A percentile compares a stretch with the other conserved stretches of the same genome.
These are phyloP conservation scores for Drosophila sturtevanti DNA, from an alignment of 1,140 invertebrate genomes.

Conservation along the genomic window DNA sequence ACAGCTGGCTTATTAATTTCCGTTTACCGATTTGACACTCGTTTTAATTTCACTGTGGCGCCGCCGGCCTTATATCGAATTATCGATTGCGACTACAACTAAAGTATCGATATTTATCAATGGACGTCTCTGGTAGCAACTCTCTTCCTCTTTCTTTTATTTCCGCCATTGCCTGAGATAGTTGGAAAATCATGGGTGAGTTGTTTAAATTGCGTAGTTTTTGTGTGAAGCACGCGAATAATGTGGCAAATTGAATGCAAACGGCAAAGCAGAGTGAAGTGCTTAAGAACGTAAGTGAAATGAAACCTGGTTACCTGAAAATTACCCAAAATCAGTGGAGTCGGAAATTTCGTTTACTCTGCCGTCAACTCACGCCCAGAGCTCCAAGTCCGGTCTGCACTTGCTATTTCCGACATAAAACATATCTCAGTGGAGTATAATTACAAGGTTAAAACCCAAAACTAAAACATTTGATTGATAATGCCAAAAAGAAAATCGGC, in stretches of 20 bases:
- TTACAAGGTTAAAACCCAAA: background rate
- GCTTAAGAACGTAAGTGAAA: conserved; percentile 54
- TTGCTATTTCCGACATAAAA: background rate
- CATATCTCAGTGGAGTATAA: background rate
- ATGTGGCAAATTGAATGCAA: conserved; percentile 37
- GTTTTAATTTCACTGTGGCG: background rate
- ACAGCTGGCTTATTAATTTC: background rate
- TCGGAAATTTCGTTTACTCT: conserved; percentile 17
- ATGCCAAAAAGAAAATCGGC: background rate
- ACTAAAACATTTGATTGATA: background rate
- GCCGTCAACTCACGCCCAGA: background rate
- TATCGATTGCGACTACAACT: background rate
- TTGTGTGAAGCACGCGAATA: conserved; percentile 54
- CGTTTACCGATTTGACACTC: background rate
- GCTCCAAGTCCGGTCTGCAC: background rate
- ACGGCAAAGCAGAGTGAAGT: conserved; percentile 33
- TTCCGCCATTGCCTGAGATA: conserved; percentile 82
- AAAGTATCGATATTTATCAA: background rate
- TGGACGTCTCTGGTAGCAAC: conserved; percentile 2
- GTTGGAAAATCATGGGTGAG: conserved; percentile 82
- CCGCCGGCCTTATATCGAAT: background rate
- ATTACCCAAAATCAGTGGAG: conserved; percentile 6
- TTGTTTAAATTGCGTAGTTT: conserved; percentile 65
- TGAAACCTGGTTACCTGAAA: background rate
- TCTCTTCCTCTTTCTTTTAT: conserved; percentile 78